Conservation (phyloP, 2,113 vertebrate species). For the Sterna hirundo region DNA sequence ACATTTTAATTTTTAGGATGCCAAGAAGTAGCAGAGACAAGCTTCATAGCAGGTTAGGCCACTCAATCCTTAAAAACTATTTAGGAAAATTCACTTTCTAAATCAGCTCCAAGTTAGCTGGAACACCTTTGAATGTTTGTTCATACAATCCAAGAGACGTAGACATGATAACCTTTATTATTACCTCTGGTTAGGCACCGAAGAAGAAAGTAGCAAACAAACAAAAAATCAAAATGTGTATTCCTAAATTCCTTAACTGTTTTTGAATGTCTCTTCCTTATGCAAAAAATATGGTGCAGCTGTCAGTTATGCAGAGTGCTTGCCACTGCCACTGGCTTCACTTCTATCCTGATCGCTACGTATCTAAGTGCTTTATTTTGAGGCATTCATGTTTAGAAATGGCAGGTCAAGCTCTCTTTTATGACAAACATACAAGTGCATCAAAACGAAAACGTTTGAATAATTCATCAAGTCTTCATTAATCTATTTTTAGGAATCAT, state of each 20-base stretch:
- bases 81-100: neutral
- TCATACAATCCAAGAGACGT: neutral
- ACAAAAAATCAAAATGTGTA: neutral
- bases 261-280: neutral
- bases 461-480: neutral
- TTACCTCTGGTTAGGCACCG: neutral
- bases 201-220: neutral
- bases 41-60: neutral
- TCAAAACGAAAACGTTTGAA: neutral
- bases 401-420: neutral
- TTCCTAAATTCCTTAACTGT: neutral
- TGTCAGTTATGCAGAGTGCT: neutral
- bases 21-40: neutral
- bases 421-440: neutral
- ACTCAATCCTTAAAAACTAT: neutral
- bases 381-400: neutral
- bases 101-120: neutral
- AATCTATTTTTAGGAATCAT: neutral
- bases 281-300: neutral
- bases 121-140: neutral
- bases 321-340: neutral
- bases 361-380: neutral
- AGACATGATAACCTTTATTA: neutral
- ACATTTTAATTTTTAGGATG: neutral
- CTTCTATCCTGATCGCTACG: neutral